Percentiles rank a stretch among this genome's conserved stretches.
These are phyloP conservation scores for Pheosia gnoma DNA, from an alignment of 2,888 invertebrate species.

Conservation along the genomic window DNA sequence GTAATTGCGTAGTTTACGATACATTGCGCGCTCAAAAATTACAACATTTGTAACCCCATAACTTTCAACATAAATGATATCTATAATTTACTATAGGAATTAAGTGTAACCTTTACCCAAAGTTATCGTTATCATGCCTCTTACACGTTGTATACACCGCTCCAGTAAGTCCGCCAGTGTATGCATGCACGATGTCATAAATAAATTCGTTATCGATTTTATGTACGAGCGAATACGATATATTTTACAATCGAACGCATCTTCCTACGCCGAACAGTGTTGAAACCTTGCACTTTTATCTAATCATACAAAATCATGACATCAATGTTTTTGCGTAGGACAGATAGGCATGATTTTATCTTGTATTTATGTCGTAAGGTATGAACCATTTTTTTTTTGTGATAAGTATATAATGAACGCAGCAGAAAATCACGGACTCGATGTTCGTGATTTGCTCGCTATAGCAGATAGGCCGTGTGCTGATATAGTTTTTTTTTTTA, in stretches of 20 bases:
- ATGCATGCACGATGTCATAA: conserved; percentile 15
- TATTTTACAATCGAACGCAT: conserved; percentile 14
- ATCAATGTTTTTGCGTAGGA: conserved; percentile 7
- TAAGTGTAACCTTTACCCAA: no score
- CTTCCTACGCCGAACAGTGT: conserved; percentile 26
- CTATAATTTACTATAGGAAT: no score
- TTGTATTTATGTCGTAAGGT: conserved; percentile 1
- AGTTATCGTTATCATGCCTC: no score
- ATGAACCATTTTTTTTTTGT: not conserved
- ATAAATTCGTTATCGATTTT: conserved; percentile 29
- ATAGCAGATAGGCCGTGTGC: no score
- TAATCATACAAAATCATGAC: conserved; percentile 17
- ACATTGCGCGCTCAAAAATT: no score
- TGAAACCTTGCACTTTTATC: conserved; percentile 23
- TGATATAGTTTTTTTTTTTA: no score
- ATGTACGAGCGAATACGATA: conserved; percentile 6
- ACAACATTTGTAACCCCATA: no score
- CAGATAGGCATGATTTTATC: not conserved
- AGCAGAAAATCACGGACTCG: not conserved
- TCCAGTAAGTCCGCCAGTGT: conserved; percentile 7
- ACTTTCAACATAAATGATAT: no score
- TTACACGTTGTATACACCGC: not conserved
- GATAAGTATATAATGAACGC: not conserved
- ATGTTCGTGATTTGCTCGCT: not conserved
- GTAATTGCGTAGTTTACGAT: no score